phyloP scores from a whole-genome alignment of 1,140 invertebrate species.

The Neelides sp. region DNA sequence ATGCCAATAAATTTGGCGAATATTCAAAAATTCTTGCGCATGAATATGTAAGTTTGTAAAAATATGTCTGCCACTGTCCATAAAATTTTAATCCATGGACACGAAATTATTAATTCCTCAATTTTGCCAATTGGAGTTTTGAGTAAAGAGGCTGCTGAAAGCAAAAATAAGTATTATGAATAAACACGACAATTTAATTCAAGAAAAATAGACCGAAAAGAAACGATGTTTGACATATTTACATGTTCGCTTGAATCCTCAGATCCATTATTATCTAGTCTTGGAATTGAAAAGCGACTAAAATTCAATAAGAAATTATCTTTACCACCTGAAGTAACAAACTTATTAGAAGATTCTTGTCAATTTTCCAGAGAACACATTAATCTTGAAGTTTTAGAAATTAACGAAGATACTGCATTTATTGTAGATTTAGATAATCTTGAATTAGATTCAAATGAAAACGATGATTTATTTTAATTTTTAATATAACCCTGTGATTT shows the following conservation, averaged over 20 bases:
- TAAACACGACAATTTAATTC: conserved; percentile 1
- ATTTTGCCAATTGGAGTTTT: conserved; percentile 13
- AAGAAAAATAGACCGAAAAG: conserved; percentile 1
- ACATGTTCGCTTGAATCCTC: conserved; percentile 14
- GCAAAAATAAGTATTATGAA: conserved; percentile 12
- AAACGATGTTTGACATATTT: conserved; percentile 10
- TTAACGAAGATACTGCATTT: too few relatives aligned
- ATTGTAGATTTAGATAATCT: too few relatives aligned
- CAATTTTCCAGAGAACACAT: too few relatives aligned
- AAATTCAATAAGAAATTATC: too few relatives aligned
- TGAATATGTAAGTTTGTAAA: conserved; percentile 13
- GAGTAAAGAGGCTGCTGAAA: conserved; percentile 12
- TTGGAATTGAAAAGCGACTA: too few relatives aligned
- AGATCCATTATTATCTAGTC: conserved; percentile 13
- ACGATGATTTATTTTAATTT: too few relatives aligned
- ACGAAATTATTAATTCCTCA: conserved; percentile 1
- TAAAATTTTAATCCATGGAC: conserved; percentile 21
- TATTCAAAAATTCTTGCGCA: background rate
- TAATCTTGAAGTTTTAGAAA: too few relatives aligned
- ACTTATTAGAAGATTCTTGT: too few relatives aligned
- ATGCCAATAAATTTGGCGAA: conserved; percentile 12
- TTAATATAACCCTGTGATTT: too few relatives aligned
- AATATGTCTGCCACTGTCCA: conserved; percentile 17
- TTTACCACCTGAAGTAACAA: too few relatives aligned
- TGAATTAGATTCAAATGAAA: too few relatives aligned